These are phyloP conservation scores for Anthoscopus minutus DNA, from an alignment of 2,113 vertebrate species.

Conservation along the genomic window DNA sequence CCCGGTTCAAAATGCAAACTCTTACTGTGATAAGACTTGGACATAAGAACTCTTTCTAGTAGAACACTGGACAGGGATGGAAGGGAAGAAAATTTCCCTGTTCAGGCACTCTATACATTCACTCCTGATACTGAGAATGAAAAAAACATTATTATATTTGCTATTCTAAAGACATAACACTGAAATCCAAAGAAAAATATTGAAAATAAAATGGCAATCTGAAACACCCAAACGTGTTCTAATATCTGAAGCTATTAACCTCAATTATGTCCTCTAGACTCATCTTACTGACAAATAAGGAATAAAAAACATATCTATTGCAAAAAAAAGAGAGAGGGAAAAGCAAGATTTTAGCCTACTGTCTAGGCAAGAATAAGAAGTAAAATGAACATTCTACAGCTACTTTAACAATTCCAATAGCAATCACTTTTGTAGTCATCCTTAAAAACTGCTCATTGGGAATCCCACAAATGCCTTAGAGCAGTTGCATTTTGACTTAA, in stretches of 20 bases:
- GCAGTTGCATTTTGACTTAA: background rate
- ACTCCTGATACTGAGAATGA: background rate
- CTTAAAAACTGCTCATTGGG: background rate
- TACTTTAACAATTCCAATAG: background rate
- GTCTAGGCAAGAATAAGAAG: background rate
- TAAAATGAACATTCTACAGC: background rate
- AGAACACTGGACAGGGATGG: background rate
- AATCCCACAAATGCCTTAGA: background rate
- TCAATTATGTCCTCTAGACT: background rate
- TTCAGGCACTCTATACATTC: background rate
- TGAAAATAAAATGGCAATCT: background rate
- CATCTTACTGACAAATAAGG: background rate
- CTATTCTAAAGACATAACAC: background rate
- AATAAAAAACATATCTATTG: background rate
- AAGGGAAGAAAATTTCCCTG: background rate
- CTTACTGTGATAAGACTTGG: background rate
- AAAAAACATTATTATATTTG: background rate
- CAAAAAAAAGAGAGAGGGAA: background rate
- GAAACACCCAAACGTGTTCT: background rate
- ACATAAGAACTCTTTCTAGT: background rate
- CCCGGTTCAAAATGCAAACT: background rate
- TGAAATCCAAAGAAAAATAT: background rate
- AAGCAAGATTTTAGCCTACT: background rate
- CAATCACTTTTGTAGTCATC: background rate
- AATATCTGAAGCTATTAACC: background rate